These are phyloP conservation scores for Neuroterus valhalla DNA, from an alignment of 1,140 invertebrate species.

Conservation along the genomic window DNA sequence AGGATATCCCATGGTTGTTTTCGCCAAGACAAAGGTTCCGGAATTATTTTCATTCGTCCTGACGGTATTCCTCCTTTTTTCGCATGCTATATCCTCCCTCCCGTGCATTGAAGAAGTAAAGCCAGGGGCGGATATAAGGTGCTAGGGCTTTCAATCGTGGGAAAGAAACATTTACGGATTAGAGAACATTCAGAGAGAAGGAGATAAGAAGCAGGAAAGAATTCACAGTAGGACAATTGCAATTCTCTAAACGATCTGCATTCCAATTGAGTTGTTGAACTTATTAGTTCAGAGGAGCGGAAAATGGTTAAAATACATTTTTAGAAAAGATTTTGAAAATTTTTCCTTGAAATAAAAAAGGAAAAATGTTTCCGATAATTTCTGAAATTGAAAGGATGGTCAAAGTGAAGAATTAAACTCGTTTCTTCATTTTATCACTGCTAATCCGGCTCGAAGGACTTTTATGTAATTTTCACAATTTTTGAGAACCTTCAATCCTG, in stretches of 20 bases:
- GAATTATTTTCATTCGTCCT: neutral
- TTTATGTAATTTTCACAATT: no score
- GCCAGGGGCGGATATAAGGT: neutral
- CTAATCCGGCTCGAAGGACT: no score
- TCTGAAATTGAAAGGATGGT: no score
- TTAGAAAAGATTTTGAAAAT: no score
- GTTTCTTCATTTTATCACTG: no score
- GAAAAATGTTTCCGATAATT: no score
- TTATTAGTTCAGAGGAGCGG: no score
- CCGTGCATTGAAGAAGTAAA: neutral
- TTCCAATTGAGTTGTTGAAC: neutral
- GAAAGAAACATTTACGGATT: slow-evolving; percentile 27
- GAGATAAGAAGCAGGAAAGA: neutral
- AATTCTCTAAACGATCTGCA: slow-evolving; percentile 7
- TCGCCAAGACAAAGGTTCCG: neutral
- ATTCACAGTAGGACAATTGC: neutral
- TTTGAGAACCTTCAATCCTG: no score
- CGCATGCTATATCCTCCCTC: slow-evolving; percentile 6
- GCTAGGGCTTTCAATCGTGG: slow-evolving; percentile 4
- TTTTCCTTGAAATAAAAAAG: no score
- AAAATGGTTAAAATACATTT: no score
- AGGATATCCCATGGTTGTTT: neutral
- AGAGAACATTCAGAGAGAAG: neutral
- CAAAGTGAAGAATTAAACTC: no score
- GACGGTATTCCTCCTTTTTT: neutral